Percentiles rank a stretch among this genome's conserved stretches.
These are phyloP conservation scores for Steromphala cineraria DNA, from an alignment of 2,888 invertebrate species.

Conservation along the genomic window DNA sequence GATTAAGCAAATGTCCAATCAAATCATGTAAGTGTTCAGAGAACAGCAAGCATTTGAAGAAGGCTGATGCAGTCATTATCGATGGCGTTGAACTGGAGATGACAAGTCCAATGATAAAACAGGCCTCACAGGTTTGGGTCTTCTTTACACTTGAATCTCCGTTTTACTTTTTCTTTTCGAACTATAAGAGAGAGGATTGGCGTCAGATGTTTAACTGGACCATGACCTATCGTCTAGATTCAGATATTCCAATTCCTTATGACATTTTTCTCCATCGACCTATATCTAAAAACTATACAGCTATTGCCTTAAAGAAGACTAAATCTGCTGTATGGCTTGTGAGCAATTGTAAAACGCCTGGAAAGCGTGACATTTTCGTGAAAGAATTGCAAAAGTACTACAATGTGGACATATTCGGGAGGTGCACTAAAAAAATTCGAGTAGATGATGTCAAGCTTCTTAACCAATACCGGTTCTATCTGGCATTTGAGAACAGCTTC, in stretches of 20 bases:
- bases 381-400: conserved; percentile 5
- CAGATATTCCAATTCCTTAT: neutral
- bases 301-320: conserved; percentile 7
- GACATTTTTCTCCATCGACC: neutral
- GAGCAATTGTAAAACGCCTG: conserved; percentile 22
- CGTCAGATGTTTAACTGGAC: conserved; percentile 1
- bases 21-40: too few relatives aligned
- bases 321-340: conserved; percentile 29
- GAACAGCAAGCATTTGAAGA: neutral
- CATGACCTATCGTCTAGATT: conserved; percentile 3
- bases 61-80: neutral
- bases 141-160: neutral
- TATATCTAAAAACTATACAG: neutral
- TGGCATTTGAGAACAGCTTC: conserved; percentile 33
- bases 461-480: conserved; percentile 33
- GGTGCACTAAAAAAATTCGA: neutral
- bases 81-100: neutral
- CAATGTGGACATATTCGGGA: conserved; percentile 23
- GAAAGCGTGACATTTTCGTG: conserved; percentile 15
- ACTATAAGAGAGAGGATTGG: neutral
- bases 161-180: neutral
- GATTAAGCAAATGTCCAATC: too few relatives aligned
- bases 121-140: neutral
- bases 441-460: neutral
- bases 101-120: neutral